phyloP scores from a whole-genome alignment of 2,113 vertebrate genomes.

The Rutilus rutilus region DNA sequence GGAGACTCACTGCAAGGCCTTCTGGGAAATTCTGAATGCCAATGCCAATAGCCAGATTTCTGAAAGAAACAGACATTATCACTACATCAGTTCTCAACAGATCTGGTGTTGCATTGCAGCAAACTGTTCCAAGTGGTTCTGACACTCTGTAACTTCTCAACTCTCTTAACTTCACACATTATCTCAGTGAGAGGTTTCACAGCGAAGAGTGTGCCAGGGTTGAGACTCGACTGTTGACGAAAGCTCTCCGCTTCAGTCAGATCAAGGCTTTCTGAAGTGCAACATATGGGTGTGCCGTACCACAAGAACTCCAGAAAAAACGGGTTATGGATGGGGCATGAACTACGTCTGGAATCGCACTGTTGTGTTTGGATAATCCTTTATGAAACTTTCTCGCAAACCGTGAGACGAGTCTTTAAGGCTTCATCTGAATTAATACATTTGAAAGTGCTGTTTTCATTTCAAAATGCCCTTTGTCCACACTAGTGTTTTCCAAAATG shows the following conservation, averaged over 20 bases:
- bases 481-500: too few relatives aligned
- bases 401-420: not conserved
- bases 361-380: slow-evolving; percentile 17
- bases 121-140: not conserved
- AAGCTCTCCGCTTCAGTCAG: slow-evolving; percentile 3
- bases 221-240: not conserved
- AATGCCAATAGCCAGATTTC: slow-evolving; percentile 93
- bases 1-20: slow-evolving; percentile 94
- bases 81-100: not conserved
- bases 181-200: slow-evolving; percentile 23
- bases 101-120: not conserved
- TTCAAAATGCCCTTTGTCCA: too few relatives aligned
- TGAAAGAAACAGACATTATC: slow-evolving; percentile 62
- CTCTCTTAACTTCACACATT: not conserved
- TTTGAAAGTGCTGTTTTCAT: too few relatives aligned
- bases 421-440: too few relatives aligned
- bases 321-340: slow-evolving; percentile 24
- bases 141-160: not conserved
- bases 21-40: slow-evolving; percentile 99
- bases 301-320: not conserved
- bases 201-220: not conserved
- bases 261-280: not conserved
- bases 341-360: slow-evolving; percentile 8
- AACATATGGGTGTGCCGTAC: slow-evolving; percentile 3
- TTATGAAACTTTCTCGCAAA: not conserved